A percentile compares a stretch with the other conserved stretches of the same genome.
These are phyloP conservation scores for Fregetta grallaria DNA, from an alignment of 2,113 vertebrate genomes.

Conservation along the genomic window DNA sequence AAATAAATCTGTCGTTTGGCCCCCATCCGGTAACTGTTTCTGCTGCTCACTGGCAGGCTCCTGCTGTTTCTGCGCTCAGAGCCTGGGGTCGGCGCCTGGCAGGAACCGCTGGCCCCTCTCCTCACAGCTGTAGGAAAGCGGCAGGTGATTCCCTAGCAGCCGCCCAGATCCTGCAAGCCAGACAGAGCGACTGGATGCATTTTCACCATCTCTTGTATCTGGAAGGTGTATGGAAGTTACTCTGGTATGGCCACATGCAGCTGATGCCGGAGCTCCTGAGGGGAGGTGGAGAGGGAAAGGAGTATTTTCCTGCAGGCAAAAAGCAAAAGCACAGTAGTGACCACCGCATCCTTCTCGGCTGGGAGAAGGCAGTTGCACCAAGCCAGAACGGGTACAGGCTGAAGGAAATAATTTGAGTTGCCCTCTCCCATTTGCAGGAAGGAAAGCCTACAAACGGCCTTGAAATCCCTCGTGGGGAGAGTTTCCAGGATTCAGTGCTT, in stretches of 20 bases:
- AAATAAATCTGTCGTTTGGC: not conserved
- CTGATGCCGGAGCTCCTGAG: not conserved
- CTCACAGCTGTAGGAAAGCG: rapidly evolving
- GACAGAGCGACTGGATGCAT: not conserved
- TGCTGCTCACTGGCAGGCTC: not conserved
- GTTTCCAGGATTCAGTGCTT: not conserved
- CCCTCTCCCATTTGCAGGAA: not conserved
- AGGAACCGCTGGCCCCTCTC: not conserved
- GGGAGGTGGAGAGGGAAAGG: not conserved
- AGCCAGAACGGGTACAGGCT: not conserved
- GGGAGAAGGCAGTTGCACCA: not conserved
- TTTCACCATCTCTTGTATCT: not conserved
- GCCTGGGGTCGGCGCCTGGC: not conserved
- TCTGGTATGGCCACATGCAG: not conserved
- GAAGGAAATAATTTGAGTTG: not conserved
- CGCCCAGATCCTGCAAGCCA: not conserved
- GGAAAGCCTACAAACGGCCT: not conserved
- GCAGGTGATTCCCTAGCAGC: not conserved
- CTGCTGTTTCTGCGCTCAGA: not conserved
- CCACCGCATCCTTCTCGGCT: not conserved
- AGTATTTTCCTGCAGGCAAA: not conserved
- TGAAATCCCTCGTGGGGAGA: not conserved
- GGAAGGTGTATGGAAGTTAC: not conserved
- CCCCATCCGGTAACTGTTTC: not conserved
- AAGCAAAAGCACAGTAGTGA: not conserved